These are phyloP conservation scores for Sitodiplosis mosellana DNA, from an alignment of 1,140 invertebrate species.

Conservation along the genomic window DNA sequence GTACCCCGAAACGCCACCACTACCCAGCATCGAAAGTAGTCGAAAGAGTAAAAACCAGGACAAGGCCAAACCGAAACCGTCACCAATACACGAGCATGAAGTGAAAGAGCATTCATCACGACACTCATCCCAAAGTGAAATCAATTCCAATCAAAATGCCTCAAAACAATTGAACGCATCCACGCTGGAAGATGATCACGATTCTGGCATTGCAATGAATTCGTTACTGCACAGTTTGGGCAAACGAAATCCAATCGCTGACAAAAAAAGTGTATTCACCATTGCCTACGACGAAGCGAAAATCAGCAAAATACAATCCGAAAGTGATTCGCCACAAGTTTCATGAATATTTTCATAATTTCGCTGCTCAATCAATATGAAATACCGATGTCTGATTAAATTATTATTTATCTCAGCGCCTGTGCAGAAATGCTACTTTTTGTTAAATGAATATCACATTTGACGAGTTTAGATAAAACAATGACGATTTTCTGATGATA, in stretches of 20 bases:
- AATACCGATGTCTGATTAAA: too few species aligned
- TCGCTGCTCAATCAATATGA: too few species aligned
- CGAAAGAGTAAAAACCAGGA: conserved; percentile 2
- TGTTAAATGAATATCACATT: too few species aligned
- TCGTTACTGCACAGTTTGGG: conserved; percentile 32
- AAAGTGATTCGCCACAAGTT: conserved; percentile 18
- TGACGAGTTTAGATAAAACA: too few species aligned
- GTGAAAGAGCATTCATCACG: conserved; percentile 13
- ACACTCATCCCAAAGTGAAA: conserved; percentile 4
- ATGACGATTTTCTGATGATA: too few species aligned
- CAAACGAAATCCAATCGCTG: conserved; percentile 51
- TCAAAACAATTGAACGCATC: conserved; percentile 20
- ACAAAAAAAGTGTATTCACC: conserved; percentile 86
- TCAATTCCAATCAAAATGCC: conserved; percentile 1
- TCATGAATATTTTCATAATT: background rate
- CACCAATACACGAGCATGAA: conserved; percentile 21
- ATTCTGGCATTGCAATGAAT: conserved; percentile 55
- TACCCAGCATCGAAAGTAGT: conserved; percentile 2
- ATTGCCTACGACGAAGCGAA: conserved; percentile 67
- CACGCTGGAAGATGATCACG: conserved; percentile 40
- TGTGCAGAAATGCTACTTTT: too few species aligned
- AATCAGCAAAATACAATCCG: conserved; percentile 21
- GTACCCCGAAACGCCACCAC: conserved; percentile 29
- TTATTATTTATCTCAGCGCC: too few species aligned
- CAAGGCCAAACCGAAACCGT: conserved; percentile 5